Conservation (phyloP, 1,140 invertebrate genomes). For the Neotoxoptera formosana region DNA sequence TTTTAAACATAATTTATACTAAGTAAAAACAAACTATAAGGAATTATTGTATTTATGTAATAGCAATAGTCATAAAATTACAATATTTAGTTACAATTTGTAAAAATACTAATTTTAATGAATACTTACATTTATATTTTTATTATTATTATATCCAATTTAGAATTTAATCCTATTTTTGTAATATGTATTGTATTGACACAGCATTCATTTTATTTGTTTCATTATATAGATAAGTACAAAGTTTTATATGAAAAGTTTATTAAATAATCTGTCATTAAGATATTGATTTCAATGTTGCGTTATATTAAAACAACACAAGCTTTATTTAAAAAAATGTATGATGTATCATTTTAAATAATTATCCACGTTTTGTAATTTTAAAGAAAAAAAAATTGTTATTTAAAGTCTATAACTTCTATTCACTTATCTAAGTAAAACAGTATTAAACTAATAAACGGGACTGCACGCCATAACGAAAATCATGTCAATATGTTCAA, state of each 20-base stretch:
- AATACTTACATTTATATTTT: not conserved
- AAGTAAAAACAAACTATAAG: not conserved
- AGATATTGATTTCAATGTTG: not conserved
- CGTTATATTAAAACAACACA: not conserved
- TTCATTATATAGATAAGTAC: conserved; percentile 4
- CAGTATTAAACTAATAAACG: no score
- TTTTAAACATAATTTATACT: not conserved
- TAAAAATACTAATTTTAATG: not conserved
- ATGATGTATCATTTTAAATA: not conserved
- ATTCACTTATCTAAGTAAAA: no score
- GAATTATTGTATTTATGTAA: not conserved
- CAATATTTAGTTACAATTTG: not conserved
- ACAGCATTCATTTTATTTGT: not conserved
- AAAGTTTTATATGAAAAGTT: conserved; percentile 17
- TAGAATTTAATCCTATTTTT: not conserved
- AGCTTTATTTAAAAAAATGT: not conserved
- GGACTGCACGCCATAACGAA: no score
- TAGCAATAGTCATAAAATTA: not conserved
- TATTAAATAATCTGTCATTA: not conserved
- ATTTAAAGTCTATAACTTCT: not conserved
- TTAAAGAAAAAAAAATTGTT: not conserved
- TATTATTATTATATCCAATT: not conserved
- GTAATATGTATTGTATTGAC: not conserved
- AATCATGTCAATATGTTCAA: no score
- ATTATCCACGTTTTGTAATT: not conserved